Evolutionary conservation across 2,113 vertebrate genomes (phyloP), one percentile per base, ranked within the genome.

Genomic region (Macroglossus sobrinus): DNA sequence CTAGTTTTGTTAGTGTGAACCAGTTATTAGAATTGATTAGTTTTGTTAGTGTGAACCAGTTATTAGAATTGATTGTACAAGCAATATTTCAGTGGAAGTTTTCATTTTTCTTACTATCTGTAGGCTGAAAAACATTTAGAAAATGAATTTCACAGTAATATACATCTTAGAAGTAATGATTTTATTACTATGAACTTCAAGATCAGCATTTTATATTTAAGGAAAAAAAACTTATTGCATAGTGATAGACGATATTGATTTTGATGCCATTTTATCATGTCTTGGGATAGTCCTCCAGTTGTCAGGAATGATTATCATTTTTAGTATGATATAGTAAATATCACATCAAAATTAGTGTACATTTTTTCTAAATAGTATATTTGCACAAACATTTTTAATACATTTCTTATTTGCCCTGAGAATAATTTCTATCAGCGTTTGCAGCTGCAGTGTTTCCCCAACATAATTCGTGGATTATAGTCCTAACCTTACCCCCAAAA

Each of bases 21-120:
- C 55, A 96, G 89, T 98, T 89, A 97, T 98, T 98, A 97, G 97
- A 98, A 68, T 97, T 98, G 96, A 97, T 75, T 98, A 90, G 64
- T 96, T 91, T 98, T 97, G 86, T 97, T 93, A 78, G 26, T 96
- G 71, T 97, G 95, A 94, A 95, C 81, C 55, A 96, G 89, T 98
- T 89, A 97, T 98, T 98, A 97, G 97, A 98, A 68, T 97, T 98
- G 96, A 97, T 75, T 98, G 97, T 94, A 28, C 35, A 94, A 88
- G 86, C 55, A 94, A 75, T 95, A 79, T 97, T 97, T 98, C 95
- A 89, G 84, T 5, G 7, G 7, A 81, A 91, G 0, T 84, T 97
- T 90, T 88, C 33, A 30, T 75, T 50, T 16, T 97, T 90, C 50
- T 97, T 82, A 61, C 61, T 55, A 1, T 21, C 74, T 93, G 85